Evolutionary conservation across 2,797 vertebrate species (phyloP).

Genomic region (Helarctos malayanus): DNA sequence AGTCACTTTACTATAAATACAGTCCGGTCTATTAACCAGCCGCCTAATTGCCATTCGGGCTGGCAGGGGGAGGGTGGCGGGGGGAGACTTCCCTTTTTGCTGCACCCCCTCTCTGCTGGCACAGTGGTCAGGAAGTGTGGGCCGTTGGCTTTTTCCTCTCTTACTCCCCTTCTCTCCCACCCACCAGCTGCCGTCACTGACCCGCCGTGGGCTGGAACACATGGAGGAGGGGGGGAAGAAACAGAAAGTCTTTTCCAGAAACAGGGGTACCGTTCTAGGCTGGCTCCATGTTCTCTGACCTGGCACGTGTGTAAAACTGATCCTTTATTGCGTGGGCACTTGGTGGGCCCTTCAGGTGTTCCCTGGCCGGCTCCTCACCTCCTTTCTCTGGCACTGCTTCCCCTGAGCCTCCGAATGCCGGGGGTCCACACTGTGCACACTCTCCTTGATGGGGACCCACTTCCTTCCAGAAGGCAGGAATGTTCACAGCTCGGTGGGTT

Average conservation of each 20-base stretch:
- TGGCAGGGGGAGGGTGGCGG: no score
- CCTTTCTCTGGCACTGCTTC: not conserved
- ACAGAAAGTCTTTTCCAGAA: not conserved
- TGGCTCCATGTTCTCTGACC: not conserved
- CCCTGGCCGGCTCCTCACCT: not conserved
- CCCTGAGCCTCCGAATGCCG: not conserved
- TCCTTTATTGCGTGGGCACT: not conserved
- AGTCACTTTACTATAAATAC: rapidly evolving
- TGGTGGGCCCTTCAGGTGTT: no score
- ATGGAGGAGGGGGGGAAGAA: not conserved
- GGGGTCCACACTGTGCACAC: not conserved
- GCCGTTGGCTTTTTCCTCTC: not conserved
- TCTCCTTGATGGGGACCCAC: not conserved
- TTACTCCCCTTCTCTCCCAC: not conserved
- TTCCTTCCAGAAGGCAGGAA: not conserved
- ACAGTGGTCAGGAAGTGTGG: not conserved
- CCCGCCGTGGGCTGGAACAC: not conserved
- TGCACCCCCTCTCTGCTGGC: not conserved
- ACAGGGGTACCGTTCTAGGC: rapidly evolving
- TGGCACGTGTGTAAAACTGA: rapidly evolving
- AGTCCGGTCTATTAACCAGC: not conserved
- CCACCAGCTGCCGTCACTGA: no score
- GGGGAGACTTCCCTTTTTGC: not conserved
- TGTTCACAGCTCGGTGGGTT: not conserved
- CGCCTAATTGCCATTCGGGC: rapidly evolving